Conservation (phyloP, 1,140 invertebrate species). For the Holcopasites calliopsidis region DNA sequence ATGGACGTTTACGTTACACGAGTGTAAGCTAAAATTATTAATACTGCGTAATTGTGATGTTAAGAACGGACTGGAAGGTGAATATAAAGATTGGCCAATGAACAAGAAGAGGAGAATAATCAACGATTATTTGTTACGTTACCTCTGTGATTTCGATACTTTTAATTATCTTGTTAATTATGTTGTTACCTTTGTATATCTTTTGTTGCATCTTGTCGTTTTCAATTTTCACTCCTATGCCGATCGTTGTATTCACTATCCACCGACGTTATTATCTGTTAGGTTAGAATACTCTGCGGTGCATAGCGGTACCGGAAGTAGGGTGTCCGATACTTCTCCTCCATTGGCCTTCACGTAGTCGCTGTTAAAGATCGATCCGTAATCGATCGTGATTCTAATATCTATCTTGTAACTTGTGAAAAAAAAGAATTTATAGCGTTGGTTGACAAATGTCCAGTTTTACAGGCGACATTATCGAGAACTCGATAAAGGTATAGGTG, state of each 20-base stretch:
- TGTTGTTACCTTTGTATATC: neutral
- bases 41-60: constrained; percentile 4
- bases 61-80: constrained; percentile 26
- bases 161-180: neutral
- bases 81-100: constrained; percentile 18
- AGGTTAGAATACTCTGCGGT: constrained; percentile 18
- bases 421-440: constrained; percentile 38
- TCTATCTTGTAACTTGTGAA: constrained; percentile 39
- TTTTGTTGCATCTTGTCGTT: neutral
- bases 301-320: constrained; percentile 1
- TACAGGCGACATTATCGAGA: constrained; percentile 11
- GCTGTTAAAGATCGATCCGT: constrained; percentile 22
- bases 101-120: neutral
- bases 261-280: too few species aligned
- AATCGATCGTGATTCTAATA: constrained; percentile 41
- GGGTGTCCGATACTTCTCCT: constrained; percentile 9
- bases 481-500: neutral
- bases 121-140: neutral
- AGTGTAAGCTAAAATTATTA: constrained; percentile 21
- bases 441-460: constrained; percentile 31
- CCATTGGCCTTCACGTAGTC: constrained; percentile 46
- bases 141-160: neutral
- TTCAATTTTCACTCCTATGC: neutral
- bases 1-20: neutral
- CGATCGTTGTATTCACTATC: constrained; percentile 19